phyloP scores from a whole-genome alignment of 2,888 invertebrate genomes.

The Pristionchus fissidentatus region DNA sequence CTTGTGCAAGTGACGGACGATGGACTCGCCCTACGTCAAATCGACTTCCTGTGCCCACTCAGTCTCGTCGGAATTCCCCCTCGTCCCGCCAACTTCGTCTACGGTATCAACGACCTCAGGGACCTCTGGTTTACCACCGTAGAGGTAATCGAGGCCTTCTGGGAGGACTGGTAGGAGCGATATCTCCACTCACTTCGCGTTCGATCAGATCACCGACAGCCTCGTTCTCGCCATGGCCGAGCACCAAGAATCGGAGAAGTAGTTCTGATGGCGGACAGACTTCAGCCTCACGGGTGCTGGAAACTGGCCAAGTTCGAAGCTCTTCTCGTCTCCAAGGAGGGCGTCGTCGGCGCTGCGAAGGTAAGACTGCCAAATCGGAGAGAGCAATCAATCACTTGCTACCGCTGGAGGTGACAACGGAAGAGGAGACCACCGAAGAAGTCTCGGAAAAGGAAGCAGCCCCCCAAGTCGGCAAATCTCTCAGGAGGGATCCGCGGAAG shows the following conservation, averaged over 20 bases:
- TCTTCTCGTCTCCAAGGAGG: neutral
- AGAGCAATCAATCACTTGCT: conserved; percentile 3
- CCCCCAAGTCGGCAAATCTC: neutral
- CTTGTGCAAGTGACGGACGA: neutral
- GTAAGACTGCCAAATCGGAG: neutral
- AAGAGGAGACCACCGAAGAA: neutral
- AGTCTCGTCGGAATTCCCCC: neutral
- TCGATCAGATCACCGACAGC: neutral
- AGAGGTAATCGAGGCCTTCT: neutral
- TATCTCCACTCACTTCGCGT: neutral
- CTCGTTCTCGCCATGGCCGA: neutral
- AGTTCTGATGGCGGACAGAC: neutral
- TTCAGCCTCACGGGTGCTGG: neutral
- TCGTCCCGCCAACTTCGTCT: neutral
- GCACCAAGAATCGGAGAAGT: neutral
- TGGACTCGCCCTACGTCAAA: neutral
- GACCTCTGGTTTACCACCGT: neutral
- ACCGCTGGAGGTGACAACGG: neutral
- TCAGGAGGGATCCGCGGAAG: neutral
- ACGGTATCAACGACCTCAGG: neutral
- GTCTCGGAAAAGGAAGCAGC: neutral
- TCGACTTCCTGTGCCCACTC: neutral
- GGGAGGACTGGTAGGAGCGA: neutral
- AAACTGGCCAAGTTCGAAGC: neutral
- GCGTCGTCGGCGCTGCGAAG: neutral